Base-by-base conservation (phyloP, 2,888 invertebrate genomes). In the Macaria liturata region DNA sequence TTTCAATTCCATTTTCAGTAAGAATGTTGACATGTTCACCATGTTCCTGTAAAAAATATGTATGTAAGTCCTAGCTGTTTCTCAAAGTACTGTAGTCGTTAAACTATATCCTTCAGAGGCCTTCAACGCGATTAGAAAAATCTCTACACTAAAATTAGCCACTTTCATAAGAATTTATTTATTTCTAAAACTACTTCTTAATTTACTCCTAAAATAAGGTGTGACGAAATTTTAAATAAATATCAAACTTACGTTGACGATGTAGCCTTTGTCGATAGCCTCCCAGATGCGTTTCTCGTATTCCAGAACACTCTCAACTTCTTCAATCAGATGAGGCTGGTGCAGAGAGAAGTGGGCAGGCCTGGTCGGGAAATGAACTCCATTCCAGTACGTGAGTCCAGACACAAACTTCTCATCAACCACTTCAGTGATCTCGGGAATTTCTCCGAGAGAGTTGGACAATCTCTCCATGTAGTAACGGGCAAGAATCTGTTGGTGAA, bases 401-500 rank as follows among this genome's bases (percentile, higher is more conserved):
- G 96, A 93, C 49, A 93, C 90, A 82, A 93, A 95, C 7, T 95
- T 95, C 61, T 93, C 86, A 65, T 93, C 79, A 49, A 95, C 84
- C 49, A 91, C 77, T 61, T 91, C 91, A 34, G 93, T 88, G 59
- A 95, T 88, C 7, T 92, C 88, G 34, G 93, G 88, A 63, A 96
- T 94, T 63, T 95, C 94, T n/a, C 94, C 94, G 49, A 95, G 88
- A 61, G 94, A 94, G 74, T 95, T 94, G 7, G 95, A 94, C 55
- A 96, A 84, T 79, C 96, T 94, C 79, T 96, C 96, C 86, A 96
- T 90, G 76, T 96, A 95, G 83, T 96, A 96, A 66, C 95, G 94
- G 61, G 95, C 93, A 65, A 96, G 70, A 9, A 96, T 70, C 81
- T 96, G 95, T 73, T 95, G 95, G 72, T 95, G 94, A 31, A 69